Evolutionary conservation across 1,140 invertebrate genomes (phyloP), one percentile per base, ranked within the genome.

Genomic region (Drosophila ironensis): DNA sequence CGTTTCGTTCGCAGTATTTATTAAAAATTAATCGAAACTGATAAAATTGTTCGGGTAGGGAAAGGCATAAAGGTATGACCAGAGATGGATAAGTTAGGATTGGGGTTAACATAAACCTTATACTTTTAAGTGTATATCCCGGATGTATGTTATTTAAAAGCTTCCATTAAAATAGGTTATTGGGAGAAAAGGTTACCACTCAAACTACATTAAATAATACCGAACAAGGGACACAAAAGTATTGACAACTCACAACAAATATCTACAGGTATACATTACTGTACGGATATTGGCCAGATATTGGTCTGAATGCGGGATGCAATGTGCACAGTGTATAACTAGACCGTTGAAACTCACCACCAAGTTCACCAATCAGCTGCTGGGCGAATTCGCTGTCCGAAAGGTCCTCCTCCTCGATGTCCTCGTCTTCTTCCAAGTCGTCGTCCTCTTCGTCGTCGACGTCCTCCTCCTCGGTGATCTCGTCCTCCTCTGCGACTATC

Each of bases 301-400:
- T 6, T 20, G 12, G 17, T 37, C 38, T 30, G 30, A 9, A 30
- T 41, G 42, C 48, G 44, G 14, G n/a, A 28, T 47, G 40, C 40
- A 12, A 33, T 45, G 19, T n/a, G 11, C 8, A 30, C 37, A 16
- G 3, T 60, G 12, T 4, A 19, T 11, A 1, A 22, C 5, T 28
- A 46, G 9, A 2, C 20, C 30, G 19, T 7, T 9, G 16, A 41
- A 42, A 86, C 80, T 86, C 50, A 86, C 78, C 78, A 84, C 80
- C 74, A 75, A 86, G 80, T 80, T 86, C 80, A 50, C 80, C 81
- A 59, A 86, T 86, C 40, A 86, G 41, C 59, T 80, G 81, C 44
- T 86, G 74, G 41, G 81, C 87, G 48, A 88, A 67, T 72, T 88
- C 87, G 63, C 72, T 84, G 44, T 88, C 87, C 22, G 81, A 80